Conservation (phyloP, 2,797 vertebrate species). For the Aeoliscus strigatus region DNA sequence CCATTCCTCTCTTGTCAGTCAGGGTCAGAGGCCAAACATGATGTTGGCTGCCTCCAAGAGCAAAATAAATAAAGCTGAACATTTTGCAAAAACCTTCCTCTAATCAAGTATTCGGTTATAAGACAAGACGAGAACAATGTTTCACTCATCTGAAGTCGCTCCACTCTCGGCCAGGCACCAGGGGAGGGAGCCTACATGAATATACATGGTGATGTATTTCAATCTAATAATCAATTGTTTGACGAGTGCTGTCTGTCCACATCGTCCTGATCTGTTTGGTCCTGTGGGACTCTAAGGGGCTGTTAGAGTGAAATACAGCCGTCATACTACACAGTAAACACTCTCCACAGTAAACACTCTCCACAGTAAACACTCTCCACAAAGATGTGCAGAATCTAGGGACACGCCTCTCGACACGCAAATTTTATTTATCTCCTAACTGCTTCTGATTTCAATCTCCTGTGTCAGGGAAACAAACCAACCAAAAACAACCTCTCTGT, state of each 20-base stretch:
- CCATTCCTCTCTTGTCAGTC: constrained; percentile 35
- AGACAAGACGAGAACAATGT: constrained; percentile 11
- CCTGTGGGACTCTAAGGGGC: constrained; percentile 23
- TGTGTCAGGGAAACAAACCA: too few species aligned
- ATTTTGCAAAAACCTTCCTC: constrained; percentile 10
- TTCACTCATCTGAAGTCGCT: constrained; percentile 2
- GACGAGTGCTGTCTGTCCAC: constrained; percentile 41
- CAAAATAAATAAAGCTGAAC: constrained; percentile 16
- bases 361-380: too few species aligned
- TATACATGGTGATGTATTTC: constrained; percentile 40
- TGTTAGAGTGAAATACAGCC: too few species aligned
- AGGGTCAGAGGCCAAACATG: constrained; percentile 37
- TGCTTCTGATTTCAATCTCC: too few species aligned
- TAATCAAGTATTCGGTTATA: constrained; percentile 10
- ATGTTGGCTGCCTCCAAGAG: constrained; percentile 20
- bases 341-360: too few species aligned
- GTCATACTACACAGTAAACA: too few species aligned
- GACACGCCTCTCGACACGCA: too few species aligned
- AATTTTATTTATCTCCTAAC: too few species aligned
- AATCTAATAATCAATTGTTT: constrained; percentile 54
- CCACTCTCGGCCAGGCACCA: constrained; percentile 18
- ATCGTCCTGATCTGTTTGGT: constrained; percentile 43
- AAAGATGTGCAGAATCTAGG: too few species aligned
- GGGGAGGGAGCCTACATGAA: constrained; percentile 18
- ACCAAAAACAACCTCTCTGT: too few species aligned